Base-by-base conservation (phyloP, 2,888 invertebrate species). In the Axea sp. region DNA sequence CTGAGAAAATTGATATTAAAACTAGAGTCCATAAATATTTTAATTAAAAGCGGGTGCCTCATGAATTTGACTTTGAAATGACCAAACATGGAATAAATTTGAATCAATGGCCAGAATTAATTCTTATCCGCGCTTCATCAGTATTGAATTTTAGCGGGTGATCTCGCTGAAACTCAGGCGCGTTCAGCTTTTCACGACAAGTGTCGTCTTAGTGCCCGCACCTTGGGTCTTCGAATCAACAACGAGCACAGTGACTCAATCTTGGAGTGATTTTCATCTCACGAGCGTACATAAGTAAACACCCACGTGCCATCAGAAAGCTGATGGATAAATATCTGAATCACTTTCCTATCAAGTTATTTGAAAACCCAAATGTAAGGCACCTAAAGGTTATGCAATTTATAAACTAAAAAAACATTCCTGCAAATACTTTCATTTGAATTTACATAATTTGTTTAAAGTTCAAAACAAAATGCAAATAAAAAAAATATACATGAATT, bases 191-290 rank as follows among this genome's bases (percentile, higher is more conserved):
- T 68, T 28, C 51, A 60, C 69, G 35, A 59, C 57, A 68, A 53
- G 60, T 69, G 69, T 69, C 60, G 12, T 53, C 45, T 31, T 91
- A 92, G 74, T 53, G 39, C 22, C n/a, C n/a, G 14, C 15, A 41
- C 30, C 51, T 51, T 41, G 19, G 28, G 47, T 33, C 51, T 62
- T 68, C 47, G 73, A 67, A 73, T 73, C 55, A 60, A 62, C 60
- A 73, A 73, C 53, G 55, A 73, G 49, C 43, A 14, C 37, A 45
- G 67, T 73, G 73, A 73, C 73, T 73, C 73, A 73, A 68, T 55
- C 68, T 30, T 55, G 9, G 47, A 43, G 73, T 65, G 59, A 33
- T 69, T 74, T 74, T 69, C 64, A 57, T 64, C 49, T 47, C 53
- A 45, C n/a, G n/a, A n/a, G n/a, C n/a, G n/a, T n/a, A n/a, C 28